Evolutionary conservation across 2,888 invertebrate genomes (phyloP).

Genomic region (Tetrapedia diversipes): DNA sequence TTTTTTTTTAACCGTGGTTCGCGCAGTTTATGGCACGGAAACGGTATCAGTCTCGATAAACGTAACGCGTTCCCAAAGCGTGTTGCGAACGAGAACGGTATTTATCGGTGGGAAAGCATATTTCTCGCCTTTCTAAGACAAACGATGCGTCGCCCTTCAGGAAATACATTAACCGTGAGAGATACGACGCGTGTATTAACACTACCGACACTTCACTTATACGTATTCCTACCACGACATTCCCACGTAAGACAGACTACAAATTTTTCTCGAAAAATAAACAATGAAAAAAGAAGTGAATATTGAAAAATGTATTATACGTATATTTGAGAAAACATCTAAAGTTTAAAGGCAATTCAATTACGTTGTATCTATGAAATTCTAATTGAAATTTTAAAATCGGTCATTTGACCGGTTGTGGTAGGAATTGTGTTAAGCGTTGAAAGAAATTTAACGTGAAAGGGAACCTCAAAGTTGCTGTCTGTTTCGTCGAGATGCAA

Average conservation of each 20-base stretch:
- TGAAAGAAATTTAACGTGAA: constrained; percentile 49
- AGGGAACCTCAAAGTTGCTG: constrained; percentile 21
- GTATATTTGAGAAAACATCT: too few relatives aligned
- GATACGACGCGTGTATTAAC: constrained; percentile 36
- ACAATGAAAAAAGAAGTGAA: too few relatives aligned
- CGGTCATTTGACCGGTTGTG: too few relatives aligned
- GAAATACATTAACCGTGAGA: constrained; percentile 54
- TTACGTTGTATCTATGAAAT: too few relatives aligned
- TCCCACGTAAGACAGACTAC: too few relatives aligned
- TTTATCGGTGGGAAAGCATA: constrained; percentile 29
- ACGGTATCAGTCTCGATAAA: constrained; percentile 50
- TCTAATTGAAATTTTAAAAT: too few relatives aligned
- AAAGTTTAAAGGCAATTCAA: too few relatives aligned
- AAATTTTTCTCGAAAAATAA: too few relatives aligned
- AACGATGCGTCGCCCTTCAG: constrained; percentile 52
- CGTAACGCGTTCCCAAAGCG: constrained; percentile 13
- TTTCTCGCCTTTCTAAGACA: constrained; percentile 38
- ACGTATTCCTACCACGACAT: too few relatives aligned
- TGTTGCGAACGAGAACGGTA: neutral
- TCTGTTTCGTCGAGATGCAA: constrained; percentile 33
- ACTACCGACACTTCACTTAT: too few relatives aligned
- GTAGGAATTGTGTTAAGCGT: constrained; percentile 27
- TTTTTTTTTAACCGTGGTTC: constrained; percentile 13
- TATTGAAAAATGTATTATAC: too few relatives aligned
- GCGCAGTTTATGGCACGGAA: constrained; percentile 45